Evolutionary conservation across 2,113 vertebrate species (phyloP).

Genomic region (Gymnocephalus cernua): DNA sequence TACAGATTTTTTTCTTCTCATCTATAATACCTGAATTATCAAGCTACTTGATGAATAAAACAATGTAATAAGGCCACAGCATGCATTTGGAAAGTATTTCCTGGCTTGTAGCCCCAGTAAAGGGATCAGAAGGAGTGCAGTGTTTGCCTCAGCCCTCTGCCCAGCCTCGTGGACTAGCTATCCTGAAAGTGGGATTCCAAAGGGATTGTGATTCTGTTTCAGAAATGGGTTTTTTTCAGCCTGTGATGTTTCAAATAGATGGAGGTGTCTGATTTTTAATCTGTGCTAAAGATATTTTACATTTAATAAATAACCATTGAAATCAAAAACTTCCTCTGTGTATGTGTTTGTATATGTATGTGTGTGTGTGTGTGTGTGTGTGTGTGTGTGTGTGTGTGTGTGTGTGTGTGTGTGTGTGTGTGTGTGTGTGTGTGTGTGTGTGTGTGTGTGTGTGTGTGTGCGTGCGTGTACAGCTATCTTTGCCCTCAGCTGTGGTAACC

Average conservation of each 20-base stretch:
- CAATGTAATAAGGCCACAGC: conserved; percentile 23
- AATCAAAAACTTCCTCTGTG: conserved; percentile 67
- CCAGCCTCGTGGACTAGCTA: conserved; percentile 69
- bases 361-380: conserved; percentile 17
- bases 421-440: conserved; percentile 7
- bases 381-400: conserved; percentile 4
- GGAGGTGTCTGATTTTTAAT: conserved; percentile 90
- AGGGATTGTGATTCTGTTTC: conserved; percentile 82
- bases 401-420: conserved; percentile 9
- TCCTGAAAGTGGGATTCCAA: conserved; percentile 77
- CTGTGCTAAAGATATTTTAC: conserved; percentile 91
- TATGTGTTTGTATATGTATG: conserved; percentile 13
- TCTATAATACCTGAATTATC: conserved; percentile 29
- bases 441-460: conserved; percentile 5
- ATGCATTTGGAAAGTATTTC: conserved; percentile 38
- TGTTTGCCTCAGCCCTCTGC: conserved; percentile 86
- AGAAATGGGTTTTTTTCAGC: conserved; percentile 82
- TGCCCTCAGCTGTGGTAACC: conserved; percentile 78
- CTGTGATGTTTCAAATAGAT: conserved; percentile 86
- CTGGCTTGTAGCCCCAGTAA: conserved; percentile 39
- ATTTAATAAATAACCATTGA: conserved; percentile 91
- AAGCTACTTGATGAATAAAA: conserved; percentile 29
- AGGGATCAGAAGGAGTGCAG: conserved; percentile 59
- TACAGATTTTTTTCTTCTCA: conserved; percentile 24
- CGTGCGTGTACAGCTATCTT: conserved; percentile 1